Conservation (phyloP, 92 coral and sea anemone genomes). For the Ricordea florida region DNA sequence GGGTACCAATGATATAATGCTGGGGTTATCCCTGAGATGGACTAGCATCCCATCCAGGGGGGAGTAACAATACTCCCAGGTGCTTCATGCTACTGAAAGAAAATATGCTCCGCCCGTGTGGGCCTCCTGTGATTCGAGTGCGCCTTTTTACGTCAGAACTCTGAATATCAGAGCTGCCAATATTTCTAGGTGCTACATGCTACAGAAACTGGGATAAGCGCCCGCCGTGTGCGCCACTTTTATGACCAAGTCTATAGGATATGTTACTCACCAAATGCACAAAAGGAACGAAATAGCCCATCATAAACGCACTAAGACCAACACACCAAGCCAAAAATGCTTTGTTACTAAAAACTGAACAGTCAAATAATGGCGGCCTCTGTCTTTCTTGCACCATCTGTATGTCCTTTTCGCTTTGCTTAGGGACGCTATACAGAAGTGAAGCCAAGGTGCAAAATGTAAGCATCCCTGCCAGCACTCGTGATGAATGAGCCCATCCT, state of each 20-base stretch:
- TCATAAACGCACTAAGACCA: conserved; percentile 84
- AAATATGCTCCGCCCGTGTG: no score
- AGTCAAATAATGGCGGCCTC: conserved; percentile 75
- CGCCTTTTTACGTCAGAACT: no score
- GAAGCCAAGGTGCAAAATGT: conserved; percentile 72
- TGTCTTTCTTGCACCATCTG: conserved; percentile 28
- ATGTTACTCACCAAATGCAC: conserved; percentile 86
- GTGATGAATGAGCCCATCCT: conserved; percentile 81
- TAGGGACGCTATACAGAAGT: conserved; percentile 71
- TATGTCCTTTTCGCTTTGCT: not conserved
- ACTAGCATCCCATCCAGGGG: no score
- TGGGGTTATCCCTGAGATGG: no score
- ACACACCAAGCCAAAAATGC: conserved; percentile 87
- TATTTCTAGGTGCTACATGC: no score
- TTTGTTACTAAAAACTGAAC: conserved; percentile 75
- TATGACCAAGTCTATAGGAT: not conserved
- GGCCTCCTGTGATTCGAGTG: no score
- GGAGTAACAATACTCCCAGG: no score
- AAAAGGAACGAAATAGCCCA: conserved; percentile 95
- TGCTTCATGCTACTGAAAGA: no score
- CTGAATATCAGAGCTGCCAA: no score
- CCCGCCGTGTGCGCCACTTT: no score
- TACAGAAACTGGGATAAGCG: no score
- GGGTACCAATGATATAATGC: no score
- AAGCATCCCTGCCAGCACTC: conserved; percentile 77